Conservation (phyloP, 2,113 vertebrate genomes). For the Tricholaema leucomelas region DNA sequence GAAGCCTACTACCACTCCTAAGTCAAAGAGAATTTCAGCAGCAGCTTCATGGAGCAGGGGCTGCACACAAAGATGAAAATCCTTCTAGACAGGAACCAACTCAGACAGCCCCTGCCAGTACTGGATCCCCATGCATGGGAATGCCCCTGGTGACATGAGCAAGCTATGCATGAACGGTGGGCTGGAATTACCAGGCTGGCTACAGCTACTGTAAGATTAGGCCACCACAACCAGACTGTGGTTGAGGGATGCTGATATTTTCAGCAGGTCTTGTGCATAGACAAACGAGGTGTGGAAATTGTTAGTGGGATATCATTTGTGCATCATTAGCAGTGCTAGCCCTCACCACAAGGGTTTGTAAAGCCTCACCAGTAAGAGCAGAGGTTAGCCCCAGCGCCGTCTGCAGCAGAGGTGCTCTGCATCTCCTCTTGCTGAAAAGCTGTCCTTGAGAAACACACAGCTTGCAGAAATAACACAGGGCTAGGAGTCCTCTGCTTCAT, state of each 20-base stretch:
- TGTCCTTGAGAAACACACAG: neutral
- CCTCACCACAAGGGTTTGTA: neutral
- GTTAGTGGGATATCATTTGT: neutral
- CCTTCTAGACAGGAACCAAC: constrained; percentile 36
- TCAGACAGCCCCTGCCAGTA: neutral
- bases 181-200: constrained; percentile 46
- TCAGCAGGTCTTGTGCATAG: neutral
- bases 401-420: neutral
- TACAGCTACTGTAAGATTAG: neutral
- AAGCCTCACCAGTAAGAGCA: neutral
- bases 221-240: constrained; percentile 1
- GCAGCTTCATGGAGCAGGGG: neutral
- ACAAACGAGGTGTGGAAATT: neutral
- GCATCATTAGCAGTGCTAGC: neutral
- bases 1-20: neutral
- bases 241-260: neutral
- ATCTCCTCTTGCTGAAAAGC: neutral
- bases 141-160: constrained; percentile 16
- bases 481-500: neutral
- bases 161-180: neutral
- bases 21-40: neutral
- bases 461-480: neutral
- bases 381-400: neutral
- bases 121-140: neutral
- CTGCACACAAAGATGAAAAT: neutral